Percentiles rank a stretch among this genome's conserved stretches.
phyloP scores from a whole-genome alignment of 2,113 vertebrate genomes.

The Phainopepla nitens region DNA sequence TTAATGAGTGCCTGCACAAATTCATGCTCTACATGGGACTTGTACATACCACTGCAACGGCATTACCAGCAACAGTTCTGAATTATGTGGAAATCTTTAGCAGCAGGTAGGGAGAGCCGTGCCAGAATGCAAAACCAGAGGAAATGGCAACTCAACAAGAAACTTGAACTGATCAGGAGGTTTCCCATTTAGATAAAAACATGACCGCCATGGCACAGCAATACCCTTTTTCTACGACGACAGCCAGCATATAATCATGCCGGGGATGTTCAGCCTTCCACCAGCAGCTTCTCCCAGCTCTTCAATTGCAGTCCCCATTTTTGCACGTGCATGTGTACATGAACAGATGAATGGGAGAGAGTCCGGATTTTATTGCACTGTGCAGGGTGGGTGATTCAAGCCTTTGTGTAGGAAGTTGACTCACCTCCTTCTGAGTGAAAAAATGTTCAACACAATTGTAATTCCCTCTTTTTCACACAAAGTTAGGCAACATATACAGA shows the following conservation, averaged over 20 bases:
- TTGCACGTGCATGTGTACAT: background rate
- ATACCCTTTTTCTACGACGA: background rate
- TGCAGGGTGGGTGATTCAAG: conserved; percentile 8
- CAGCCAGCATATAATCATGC: background rate
- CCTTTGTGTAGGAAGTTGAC: conserved; percentile 18
- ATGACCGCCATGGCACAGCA: fast-evolving
- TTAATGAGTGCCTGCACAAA: background rate
- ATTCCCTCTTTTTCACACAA: background rate
- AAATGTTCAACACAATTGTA: background rate
- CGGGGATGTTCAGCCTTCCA: background rate
- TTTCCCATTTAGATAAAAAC: background rate
- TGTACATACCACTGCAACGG: background rate
- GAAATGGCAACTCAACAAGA: background rate
- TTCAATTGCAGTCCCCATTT: background rate
- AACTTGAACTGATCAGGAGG: background rate
- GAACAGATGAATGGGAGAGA: background rate
- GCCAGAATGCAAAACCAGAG: background rate
- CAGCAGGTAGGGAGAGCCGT: background rate
- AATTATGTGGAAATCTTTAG: background rate
- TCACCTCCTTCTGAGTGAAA: conserved; percentile 9
- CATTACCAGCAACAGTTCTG: background rate
- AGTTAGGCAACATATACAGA: background rate
- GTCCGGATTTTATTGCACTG: background rate
- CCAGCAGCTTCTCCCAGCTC: background rate
- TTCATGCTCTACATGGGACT: background rate